A percentile compares a stretch with the other conserved stretches of the same genome.
Evolutionary conservation across 2,797 vertebrate species (phyloP).

Genomic region (Falco cherrug): DNA sequence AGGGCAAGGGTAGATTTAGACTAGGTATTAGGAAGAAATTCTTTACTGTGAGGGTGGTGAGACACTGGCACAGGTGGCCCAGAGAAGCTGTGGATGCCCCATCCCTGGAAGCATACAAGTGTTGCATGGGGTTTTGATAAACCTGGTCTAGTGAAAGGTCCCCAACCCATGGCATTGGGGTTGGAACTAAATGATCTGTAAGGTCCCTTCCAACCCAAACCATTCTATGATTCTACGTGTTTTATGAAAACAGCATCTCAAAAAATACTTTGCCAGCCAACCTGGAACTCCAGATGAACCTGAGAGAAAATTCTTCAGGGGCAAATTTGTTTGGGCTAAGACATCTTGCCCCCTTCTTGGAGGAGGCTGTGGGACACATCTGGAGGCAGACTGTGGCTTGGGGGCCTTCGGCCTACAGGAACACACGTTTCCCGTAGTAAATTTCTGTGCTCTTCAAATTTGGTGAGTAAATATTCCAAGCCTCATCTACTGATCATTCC

Average conservation of each 20-base stretch:
- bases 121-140: too few relatives aligned
- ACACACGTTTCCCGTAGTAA: accelerated
- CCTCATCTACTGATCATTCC: accelerated
- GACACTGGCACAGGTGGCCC: too few relatives aligned
- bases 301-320: background rate
- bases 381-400: background rate
- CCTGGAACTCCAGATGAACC: background rate
- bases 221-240: background rate
- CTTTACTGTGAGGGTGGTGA: too few relatives aligned
- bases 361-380: background rate
- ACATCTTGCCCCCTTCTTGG: background rate
- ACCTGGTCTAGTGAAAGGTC: too few relatives aligned
- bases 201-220: too few relatives aligned
- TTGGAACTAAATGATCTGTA: too few relatives aligned
- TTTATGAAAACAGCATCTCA: background rate
- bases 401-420: background rate
- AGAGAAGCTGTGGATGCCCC: too few relatives aligned
- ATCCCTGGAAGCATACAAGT: too few relatives aligned
- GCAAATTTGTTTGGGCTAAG: background rate
- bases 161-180: too few relatives aligned
- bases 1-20: too few relatives aligned
- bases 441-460: background rate
- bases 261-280: background rate
- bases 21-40: too few relatives aligned
- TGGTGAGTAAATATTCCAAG: background rate